Evolutionary conservation across 2,113 vertebrate species (phyloP).

Genomic region (Entomyzon cyanotis): DNA sequence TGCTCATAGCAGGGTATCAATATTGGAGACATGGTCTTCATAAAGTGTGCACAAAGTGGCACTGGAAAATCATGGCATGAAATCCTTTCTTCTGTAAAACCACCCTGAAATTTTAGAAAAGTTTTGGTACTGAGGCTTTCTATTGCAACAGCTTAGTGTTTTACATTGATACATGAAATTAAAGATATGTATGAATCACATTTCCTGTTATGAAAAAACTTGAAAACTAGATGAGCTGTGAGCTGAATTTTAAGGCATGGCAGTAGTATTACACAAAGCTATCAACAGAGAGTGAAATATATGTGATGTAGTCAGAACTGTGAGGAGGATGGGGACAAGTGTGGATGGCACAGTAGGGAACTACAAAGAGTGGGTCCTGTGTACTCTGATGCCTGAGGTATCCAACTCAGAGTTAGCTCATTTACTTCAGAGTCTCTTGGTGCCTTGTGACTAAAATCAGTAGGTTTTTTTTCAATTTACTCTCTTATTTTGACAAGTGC

Average conservation of each 20-base stretch:
- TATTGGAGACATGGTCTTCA: not conserved
- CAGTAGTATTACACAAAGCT: conserved; percentile 3
- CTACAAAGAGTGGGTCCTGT: not conserved
- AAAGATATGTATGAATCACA: conserved; percentile 15
- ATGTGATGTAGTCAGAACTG: not conserved
- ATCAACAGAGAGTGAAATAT: not conserved
- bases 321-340: not conserved
- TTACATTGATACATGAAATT: not conserved
- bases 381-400: not conserved
- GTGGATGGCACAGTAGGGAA: not conserved
- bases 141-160: not conserved
- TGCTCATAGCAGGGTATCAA: not conserved
- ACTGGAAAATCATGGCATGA: not conserved
- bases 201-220: conserved; percentile 44
- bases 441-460: not conserved
- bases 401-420: not conserved
- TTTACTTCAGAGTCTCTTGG: not conserved
- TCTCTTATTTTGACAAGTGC: not conserved
- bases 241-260: conserved; percentile 18
- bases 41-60: not conserved
- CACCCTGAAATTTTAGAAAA: not conserved
- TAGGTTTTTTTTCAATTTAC: not conserved
- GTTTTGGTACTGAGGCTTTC: not conserved
- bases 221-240: conserved; percentile 22
- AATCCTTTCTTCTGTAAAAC: not conserved